A percentile compares a stretch with the other conserved stretches of the same genome.
phyloP scores from a whole-genome alignment of 2,797 vertebrate genomes.

The Sebastiscus albofasciatus region DNA sequence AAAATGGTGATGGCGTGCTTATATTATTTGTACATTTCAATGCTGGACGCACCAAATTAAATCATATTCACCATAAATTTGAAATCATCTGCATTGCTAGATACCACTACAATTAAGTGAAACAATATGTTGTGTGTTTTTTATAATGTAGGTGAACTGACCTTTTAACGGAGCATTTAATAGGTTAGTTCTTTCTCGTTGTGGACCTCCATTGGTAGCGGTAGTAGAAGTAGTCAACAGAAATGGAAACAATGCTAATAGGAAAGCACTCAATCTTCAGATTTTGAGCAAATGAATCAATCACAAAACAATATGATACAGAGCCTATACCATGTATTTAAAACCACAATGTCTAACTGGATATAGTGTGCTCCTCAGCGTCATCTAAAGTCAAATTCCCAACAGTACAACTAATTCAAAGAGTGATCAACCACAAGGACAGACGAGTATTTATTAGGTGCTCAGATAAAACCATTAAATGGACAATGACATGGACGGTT shows the following conservation, averaged over 20 bases:
- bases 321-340: not conserved
- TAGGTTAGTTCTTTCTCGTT: not conserved
- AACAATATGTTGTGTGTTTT: too few species aligned
- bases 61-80: too few species aligned
- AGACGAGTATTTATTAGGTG: not conserved
- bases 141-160: not conserved
- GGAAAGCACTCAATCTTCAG: not conserved
- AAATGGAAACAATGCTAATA: not conserved
- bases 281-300: not conserved
- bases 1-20: not conserved
- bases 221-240: not conserved
- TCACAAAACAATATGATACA: not conserved
- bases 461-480: slow-evolving; percentile 14
- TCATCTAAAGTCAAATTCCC: not conserved
- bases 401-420: not conserved
- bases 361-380: not conserved
- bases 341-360: not conserved
- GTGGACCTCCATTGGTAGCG: not conserved
- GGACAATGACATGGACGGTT: slow-evolving; percentile 27
- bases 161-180: not conserved
- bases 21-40: too few species aligned
- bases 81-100: too few species aligned
- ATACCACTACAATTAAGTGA: too few species aligned
- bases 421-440: not conserved
- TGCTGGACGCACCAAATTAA: too few species aligned